Evolutionary conservation across 2,797 vertebrate species (phyloP).

Genomic region (Coreius guichenoti): DNA sequence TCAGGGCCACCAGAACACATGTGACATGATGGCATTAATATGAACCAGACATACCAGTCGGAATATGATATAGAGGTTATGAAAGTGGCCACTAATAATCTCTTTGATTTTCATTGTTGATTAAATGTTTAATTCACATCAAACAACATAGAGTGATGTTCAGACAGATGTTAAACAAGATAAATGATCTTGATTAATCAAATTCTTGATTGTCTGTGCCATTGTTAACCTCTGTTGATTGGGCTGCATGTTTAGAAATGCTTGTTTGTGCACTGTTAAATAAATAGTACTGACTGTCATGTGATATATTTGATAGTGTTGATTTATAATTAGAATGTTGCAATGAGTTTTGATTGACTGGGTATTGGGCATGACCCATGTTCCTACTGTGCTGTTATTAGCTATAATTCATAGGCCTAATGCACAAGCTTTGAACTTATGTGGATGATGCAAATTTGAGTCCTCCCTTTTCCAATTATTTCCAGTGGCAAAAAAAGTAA

Average conservation of each 20-base stretch:
- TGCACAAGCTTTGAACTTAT: neutral
- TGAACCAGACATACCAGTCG: conserved; percentile 13
- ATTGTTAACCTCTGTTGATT: conserved; percentile 7
- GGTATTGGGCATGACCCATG: neutral
- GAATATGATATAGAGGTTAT: conserved; percentile 12
- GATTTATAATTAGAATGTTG: neutral
- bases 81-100: neutral
- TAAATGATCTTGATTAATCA: neutral
- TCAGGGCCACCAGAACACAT: conserved; percentile 11
- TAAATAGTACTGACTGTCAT: neutral
- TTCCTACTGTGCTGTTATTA: neutral
- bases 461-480: neutral
- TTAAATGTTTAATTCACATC: neutral
- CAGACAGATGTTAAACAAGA: neutral
- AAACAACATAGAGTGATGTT: neutral
- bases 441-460: neutral
- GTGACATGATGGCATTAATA: conserved; percentile 28
- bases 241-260: neutral
- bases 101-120: neutral
- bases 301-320: neutral
- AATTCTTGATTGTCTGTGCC: neutral
- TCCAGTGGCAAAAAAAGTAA: neutral
- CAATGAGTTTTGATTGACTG: conserved; percentile 16
- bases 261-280: no score
- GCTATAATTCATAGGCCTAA: neutral